Base-by-base conservation (phyloP, 2,888 invertebrate genomes). In the Trichacis sp. region DNA sequence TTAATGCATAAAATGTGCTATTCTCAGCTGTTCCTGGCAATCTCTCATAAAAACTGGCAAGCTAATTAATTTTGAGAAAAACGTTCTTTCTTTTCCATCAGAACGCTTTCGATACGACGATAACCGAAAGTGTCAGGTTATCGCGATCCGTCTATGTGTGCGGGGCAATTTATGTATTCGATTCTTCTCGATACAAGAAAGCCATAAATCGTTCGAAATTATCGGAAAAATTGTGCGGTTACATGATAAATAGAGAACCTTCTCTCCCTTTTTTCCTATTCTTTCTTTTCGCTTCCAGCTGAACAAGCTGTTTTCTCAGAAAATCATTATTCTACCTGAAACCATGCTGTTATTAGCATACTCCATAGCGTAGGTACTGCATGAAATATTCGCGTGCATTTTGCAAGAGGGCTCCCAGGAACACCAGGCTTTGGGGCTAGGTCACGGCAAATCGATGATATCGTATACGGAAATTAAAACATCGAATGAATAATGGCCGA, bases 311-410 rank as follows among this genome's bases (percentile, higher is more conserved):
- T 29, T 47, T 8, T 24, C 24, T 14, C 29, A 8, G 24, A 47
- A 20, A 24, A 29, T 47, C 47, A 47, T 47, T 47, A 47, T 47
- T 47, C 47, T 24, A 47, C 47, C 14, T 14, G 47, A 15, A 24
- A 24, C 47, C 47, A 24, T 29, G 24, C 18, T 47, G 47, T 47
- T 47, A 47, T 47, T 47, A 47, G 47, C 47, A 47, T 47, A 47
- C 47, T 24, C 24, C 24, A 47, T 5, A 24, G 47, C 14, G 47
- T 5, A 11, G 20, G 19, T 11, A 12, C 45, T 19, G n/a, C 20
- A 45, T 45, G 47, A 47, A 47, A 24, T 24, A 47, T 24, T 47
- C 29, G 47, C 24, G 47, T 47, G 29, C 24, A 19, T 24, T 47
- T 24, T 29, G 47, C 47, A 29, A 18, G 29, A 12, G 47, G 45